These are phyloP conservation scores for Idaea dimidiata DNA, from an alignment of 2,888 invertebrate species.

Conservation along the genomic window DNA sequence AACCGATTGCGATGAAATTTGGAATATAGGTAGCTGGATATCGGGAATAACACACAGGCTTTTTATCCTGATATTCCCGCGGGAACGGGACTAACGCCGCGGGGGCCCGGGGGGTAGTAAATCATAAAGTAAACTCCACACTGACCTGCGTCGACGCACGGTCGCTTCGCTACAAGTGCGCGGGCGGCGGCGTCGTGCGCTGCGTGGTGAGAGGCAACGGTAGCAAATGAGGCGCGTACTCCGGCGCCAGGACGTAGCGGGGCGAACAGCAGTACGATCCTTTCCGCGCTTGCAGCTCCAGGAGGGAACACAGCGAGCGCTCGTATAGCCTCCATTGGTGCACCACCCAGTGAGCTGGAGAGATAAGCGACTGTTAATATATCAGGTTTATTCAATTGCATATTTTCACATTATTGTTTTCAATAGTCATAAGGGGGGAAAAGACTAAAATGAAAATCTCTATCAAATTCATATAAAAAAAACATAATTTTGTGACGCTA, in stretches of 20 bases:
- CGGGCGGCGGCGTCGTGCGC: slow-evolving; percentile 68
- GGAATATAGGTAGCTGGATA: too few species aligned
- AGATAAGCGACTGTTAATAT: not conserved
- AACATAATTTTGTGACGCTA: too few species aligned
- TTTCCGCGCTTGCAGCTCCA: slow-evolving; percentile 68
- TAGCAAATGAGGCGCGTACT: slow-evolving; percentile 60
- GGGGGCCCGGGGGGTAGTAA: too few species aligned
- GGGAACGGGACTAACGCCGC: too few species aligned
- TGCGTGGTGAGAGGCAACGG: slow-evolving; percentile 65
- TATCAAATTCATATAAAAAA: too few species aligned
- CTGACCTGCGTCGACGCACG: slow-evolving; percentile 60
- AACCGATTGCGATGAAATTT: too few species aligned
- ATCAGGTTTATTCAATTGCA: too few species aligned
- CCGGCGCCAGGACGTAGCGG: slow-evolving; percentile 67
- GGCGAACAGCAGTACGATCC: slow-evolving; percentile 68
- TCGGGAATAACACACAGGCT: too few species aligned
- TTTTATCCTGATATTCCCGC: too few species aligned
- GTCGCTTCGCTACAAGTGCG: slow-evolving; percentile 74
- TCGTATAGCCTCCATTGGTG: slow-evolving; percentile 74
- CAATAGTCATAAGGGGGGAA: too few species aligned
- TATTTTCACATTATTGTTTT: too few species aligned
- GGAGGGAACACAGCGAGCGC: slow-evolving; percentile 68
- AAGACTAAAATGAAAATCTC: too few species aligned
- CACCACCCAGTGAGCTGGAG: slow-evolving; percentile 69
- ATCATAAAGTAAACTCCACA: not conserved